A percentile compares a stretch with the other conserved stretches of the same genome.
Evolutionary conservation across 2,888 invertebrate genomes (phyloP).

Genomic region (Nemoura dubitans): DNA sequence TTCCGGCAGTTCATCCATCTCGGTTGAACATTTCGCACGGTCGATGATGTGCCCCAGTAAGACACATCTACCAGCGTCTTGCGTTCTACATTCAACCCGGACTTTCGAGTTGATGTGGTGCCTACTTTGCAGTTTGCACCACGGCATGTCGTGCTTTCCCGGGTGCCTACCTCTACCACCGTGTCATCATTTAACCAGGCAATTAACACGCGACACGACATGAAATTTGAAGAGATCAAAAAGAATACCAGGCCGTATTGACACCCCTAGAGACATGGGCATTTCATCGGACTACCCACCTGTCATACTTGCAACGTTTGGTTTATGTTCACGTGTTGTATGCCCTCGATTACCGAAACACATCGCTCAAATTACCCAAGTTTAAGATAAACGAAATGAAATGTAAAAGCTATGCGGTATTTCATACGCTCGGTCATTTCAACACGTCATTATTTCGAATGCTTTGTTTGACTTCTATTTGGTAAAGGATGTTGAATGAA

Average conservation of each 20-base stretch:
- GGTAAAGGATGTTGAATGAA: constrained; percentile 47
- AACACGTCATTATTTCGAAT: constrained; percentile 38
- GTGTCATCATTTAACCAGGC: background rate
- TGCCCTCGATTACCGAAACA: constrained; percentile 26
- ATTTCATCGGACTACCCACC: background rate
- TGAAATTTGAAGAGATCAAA: background rate
- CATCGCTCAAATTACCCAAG: constrained; percentile 45
- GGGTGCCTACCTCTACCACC: background rate
- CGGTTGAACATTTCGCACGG: background rate
- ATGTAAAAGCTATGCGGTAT: constrained; percentile 47
- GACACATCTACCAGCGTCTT: background rate
- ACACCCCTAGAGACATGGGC: background rate
- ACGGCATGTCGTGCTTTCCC: background rate
- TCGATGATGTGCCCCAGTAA: background rate
- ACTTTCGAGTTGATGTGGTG: background rate
- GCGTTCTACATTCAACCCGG: background rate
- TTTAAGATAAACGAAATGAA: constrained; percentile 42
- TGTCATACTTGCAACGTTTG: background rate
- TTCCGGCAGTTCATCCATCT: background rate
- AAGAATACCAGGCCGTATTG: background rate
- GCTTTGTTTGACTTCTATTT: constrained; percentile 37
- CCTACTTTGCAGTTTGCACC: too few relatives aligned
- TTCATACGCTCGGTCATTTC: constrained; percentile 47
- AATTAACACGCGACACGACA: background rate
- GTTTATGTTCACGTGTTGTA: background rate